Base-by-base conservation (phyloP, 2,797 vertebrate genomes). In the Coracias cyanogaster region DNA sequence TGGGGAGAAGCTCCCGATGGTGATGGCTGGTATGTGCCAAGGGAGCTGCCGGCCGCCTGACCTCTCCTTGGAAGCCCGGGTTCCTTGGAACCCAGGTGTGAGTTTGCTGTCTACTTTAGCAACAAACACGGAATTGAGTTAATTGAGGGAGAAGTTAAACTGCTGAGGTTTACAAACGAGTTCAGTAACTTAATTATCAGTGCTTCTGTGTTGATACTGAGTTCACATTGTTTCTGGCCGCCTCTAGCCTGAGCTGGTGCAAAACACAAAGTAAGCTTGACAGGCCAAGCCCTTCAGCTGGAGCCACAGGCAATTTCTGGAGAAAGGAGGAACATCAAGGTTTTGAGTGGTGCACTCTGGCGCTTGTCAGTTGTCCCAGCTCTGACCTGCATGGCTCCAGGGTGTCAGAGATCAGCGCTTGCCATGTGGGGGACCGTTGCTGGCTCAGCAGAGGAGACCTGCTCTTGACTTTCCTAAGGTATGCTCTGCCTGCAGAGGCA, bases 371-470 rank as follows among this genome's bases (percentile, higher is more conserved):
- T 29, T 35, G 18, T 25, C 0, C 0, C 5, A 3, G 29, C 24
- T 71, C 22, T 0, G 2, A 28, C 25, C n/a, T 10, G 19, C n/a
- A 8, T 1, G 3, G 31, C 55, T 58, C 26, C 12, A 4, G 16
- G 45, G 26, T 13, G 14, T 29, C 26, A 10, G 54, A 39, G n/a
- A 7, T 0, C 5, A 29, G 19, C 33, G 55, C 48, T 48, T 18
- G 72, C 67, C 28, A 2, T 1, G 7, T 5, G 20, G 3, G 2
- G 41, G 16, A 9, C 51, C 13, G 3, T n/a, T 1, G 0, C 57
- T 25, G 22, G 18, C 33, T 46, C 6, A 9, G 24, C 0, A 1
- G 26, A 35, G 60, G 46, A 45, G 39, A 70, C 13, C n/a, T 24
- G 31, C 35, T 58, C 16, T 37, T 48, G 24, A 24, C n/a, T 74